A percentile compares a stretch with the other conserved stretches of the same genome.
phyloP scores from a whole-genome alignment of 1,140 invertebrate genomes.

The Parapsyche elsis region DNA sequence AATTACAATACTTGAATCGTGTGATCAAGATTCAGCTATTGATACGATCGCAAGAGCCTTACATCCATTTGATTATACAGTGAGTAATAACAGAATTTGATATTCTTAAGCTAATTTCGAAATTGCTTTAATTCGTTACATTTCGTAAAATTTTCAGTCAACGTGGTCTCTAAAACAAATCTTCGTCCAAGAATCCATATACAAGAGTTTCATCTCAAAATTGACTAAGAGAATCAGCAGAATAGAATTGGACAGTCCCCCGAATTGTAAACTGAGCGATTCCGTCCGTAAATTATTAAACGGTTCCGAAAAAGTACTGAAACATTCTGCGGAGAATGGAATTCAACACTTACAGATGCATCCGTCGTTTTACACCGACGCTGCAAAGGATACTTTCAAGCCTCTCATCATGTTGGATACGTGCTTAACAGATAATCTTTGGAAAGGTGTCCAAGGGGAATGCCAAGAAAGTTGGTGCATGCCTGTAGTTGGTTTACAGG shows the following conservation, averaged over 20 bases:
- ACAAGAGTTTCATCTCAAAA: slow-evolving; percentile 65
- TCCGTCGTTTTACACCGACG: slow-evolving; percentile 7
- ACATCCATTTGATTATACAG: slow-evolving; percentile 52
- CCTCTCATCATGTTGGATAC: slow-evolving; percentile 47
- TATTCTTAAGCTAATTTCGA: too few relatives aligned
- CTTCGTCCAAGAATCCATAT: slow-evolving; percentile 69
- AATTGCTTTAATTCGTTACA: too few relatives aligned
- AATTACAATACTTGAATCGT: slow-evolving; percentile 69
- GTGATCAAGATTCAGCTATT: slow-evolving; percentile 71
- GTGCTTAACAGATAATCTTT: slow-evolving; percentile 30
- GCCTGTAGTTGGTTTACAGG: slow-evolving; percentile 65
- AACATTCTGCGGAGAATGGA: neutral
- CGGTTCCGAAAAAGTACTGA: neutral
- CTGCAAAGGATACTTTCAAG: slow-evolving; percentile 22
- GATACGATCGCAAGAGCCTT: slow-evolving; percentile 68
- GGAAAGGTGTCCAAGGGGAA: slow-evolving; percentile 57
- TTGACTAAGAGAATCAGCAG: slow-evolving; percentile 63
- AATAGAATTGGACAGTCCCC: neutral
- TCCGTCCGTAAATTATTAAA: neutral
- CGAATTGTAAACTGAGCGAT: neutral
- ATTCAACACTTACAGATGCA: slow-evolving; percentile 36
- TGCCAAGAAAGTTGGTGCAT: slow-evolving; percentile 49
- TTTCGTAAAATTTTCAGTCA: slow-evolving; percentile 58
- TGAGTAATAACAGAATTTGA: too few relatives aligned
- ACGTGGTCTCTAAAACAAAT: slow-evolving; percentile 63